phyloP scores from a whole-genome alignment of 2,888 invertebrate genomes.

The Aphelenchoides bicaudatus region DNA sequence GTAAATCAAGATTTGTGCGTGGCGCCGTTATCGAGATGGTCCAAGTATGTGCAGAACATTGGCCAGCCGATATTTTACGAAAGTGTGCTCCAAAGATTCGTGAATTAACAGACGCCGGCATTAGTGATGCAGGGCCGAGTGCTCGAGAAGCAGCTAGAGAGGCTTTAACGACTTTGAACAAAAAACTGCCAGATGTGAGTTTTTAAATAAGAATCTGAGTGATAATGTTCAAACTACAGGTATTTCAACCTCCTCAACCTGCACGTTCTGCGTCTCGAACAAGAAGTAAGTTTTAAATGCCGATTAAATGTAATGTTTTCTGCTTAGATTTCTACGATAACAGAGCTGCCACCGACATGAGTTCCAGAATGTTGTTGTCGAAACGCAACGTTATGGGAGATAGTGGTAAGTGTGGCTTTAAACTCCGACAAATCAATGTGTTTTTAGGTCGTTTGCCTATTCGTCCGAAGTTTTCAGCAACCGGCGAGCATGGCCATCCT shows the following conservation, averaged over 20 bases:
- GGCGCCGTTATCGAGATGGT: not conserved
- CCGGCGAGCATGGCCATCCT: no score
- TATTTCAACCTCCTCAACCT: constrained; percentile 1
- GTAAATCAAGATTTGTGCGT: not conserved
- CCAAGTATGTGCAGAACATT: not conserved
- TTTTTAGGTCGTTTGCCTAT: not conserved
- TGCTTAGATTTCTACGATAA: constrained; percentile 10
- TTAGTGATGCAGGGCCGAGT: constrained; percentile 7
- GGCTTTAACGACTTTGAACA: constrained; percentile 12
- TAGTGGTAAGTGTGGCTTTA: not conserved
- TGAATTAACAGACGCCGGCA: constrained; percentile 5
- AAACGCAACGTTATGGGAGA: not conserved
- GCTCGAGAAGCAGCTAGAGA: constrained; percentile 12
- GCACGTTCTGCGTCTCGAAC: constrained; percentile 4
- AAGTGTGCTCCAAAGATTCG: constrained; percentile 10
- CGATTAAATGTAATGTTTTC: not conserved
- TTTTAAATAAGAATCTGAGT: not conserved
- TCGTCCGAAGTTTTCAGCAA: constrained; percentile 2
- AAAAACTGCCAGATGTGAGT: constrained; percentile 4
- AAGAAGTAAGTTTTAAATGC: not conserved
- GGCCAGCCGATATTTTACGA: constrained; percentile 10
- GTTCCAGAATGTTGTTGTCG: constrained; percentile 9
- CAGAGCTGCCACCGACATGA: constrained; percentile 11
- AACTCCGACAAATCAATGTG: no score
- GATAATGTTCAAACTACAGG: constrained; percentile 5